These are phyloP conservation scores for Lacerta viridis DNA, from an alignment of 2,797 vertebrate genomes.

Conservation along the genomic window DNA sequence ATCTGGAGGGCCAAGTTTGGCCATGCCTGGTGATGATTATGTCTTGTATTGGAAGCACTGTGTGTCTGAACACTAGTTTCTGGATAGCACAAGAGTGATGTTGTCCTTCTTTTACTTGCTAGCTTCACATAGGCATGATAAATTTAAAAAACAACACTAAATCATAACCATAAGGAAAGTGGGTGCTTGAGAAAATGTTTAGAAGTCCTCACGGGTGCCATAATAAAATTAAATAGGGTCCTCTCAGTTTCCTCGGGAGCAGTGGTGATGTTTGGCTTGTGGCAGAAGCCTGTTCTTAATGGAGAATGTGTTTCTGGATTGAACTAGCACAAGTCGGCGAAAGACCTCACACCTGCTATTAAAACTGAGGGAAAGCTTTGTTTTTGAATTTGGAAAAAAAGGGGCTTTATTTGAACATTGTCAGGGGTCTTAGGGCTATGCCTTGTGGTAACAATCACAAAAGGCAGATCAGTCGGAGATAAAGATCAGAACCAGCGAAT, in stretches of 20 bases:
- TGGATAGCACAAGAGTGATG: too few species aligned
- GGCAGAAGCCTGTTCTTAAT: constrained; percentile 50
- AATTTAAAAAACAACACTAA: background rate
- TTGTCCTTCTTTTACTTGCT: too few species aligned
- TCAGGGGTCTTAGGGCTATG: constrained; percentile 61
- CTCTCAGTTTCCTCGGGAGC: constrained; percentile 43
- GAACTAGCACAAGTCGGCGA: constrained; percentile 57
- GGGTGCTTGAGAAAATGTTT: background rate
- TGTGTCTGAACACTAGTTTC: too few species aligned
- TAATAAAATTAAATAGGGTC: constrained; percentile 24
- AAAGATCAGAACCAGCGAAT: constrained; percentile 72
- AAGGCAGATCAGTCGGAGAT: constrained; percentile 69
- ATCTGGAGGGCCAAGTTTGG: too few species aligned
- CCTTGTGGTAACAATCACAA: constrained; percentile 65
- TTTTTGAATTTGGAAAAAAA: constrained; percentile 41
- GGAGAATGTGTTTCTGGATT: constrained; percentile 57
- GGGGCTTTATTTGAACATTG: constrained; percentile 64
- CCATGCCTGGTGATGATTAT: too few species aligned
- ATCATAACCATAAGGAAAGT: background rate
- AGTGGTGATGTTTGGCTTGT: constrained; percentile 46
- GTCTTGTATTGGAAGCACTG: too few species aligned
- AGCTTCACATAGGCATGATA: too few species aligned
- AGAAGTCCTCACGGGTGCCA: constrained; percentile 1
- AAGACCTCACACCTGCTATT: constrained; percentile 57
- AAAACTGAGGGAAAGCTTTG: constrained; percentile 56